phyloP scores from a whole-genome alignment of 2,113 vertebrate genomes.

The Mesoclemmys tuberculata region DNA sequence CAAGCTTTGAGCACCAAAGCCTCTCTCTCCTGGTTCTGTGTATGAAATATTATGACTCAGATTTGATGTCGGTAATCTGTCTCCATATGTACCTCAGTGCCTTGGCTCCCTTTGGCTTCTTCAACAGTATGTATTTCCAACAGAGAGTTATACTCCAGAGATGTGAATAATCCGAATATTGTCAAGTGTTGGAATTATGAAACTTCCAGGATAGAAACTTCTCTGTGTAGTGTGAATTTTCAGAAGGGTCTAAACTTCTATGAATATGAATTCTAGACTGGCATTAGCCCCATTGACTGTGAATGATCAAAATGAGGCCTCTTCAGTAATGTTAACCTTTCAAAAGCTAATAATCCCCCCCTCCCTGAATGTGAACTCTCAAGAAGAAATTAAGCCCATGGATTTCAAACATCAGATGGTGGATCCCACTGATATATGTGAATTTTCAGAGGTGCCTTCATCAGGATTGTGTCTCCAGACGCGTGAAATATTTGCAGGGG shows the following conservation, averaged over 20 bases:
- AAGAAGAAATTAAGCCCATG: background rate
- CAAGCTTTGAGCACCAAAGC: constrained; percentile 64
- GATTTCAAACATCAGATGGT: background rate
- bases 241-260: background rate
- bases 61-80: constrained; percentile 48
- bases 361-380: background rate
- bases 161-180: background rate
- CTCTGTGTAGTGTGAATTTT: background rate
- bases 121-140: constrained; percentile 19
- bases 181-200: background rate
- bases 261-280: background rate
- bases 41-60: constrained; percentile 31
- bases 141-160: background rate
- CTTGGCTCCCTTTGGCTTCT: constrained; percentile 60
- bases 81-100: constrained; percentile 7
- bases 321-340: background rate
- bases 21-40: constrained; percentile 63
- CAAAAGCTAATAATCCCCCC: background rate
- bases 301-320: background rate
- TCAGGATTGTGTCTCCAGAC: background rate
- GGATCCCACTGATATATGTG: background rate
- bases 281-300: background rate
- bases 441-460: background rate
- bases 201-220: constrained; percentile 6
- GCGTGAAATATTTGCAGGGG: background rate